These are phyloP conservation scores for Periophthalmodon schlosseri DNA, from an alignment of 2,113 vertebrate genomes.

Conservation along the genomic window DNA sequence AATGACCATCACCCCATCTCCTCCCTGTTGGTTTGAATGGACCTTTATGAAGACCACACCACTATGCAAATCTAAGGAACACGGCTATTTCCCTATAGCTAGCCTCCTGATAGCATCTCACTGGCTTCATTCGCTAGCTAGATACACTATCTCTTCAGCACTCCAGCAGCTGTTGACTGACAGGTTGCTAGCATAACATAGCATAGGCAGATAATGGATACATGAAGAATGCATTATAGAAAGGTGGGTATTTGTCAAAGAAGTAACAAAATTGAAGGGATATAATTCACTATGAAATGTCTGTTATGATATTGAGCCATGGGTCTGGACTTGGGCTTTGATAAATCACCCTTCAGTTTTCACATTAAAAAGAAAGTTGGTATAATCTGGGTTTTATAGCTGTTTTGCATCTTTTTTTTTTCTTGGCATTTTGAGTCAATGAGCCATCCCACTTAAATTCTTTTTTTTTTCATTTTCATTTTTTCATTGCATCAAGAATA, in stretches of 20 bases:
- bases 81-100: constrained; percentile 49
- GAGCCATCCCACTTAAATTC: too few species aligned
- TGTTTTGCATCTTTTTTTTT: neutral
- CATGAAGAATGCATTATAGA: constrained; percentile 32
- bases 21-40: constrained; percentile 36
- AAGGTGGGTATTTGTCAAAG: constrained; percentile 53
- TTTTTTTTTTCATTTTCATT: too few species aligned
- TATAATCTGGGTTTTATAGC: neutral
- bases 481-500: too few species aligned
- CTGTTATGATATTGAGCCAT: constrained; percentile 23
- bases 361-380: neutral
- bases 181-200: constrained; percentile 42
- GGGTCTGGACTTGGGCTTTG: neutral
- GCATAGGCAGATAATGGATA: constrained; percentile 55
- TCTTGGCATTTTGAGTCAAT: too few species aligned
- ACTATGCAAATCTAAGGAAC: constrained; percentile 61
- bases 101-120: constrained; percentile 41
- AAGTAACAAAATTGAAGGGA: constrained; percentile 45
- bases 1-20: constrained; percentile 24
- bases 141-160: constrained; percentile 54
- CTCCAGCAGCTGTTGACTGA: constrained; percentile 60
- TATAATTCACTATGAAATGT: constrained; percentile 51
- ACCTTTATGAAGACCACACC: constrained; percentile 40
- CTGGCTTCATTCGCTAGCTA: constrained; percentile 28
- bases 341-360: neutral